Evolutionary conservation across 2,113 vertebrate genomes (phyloP).

Genomic region (Perca schrenkii): DNA sequence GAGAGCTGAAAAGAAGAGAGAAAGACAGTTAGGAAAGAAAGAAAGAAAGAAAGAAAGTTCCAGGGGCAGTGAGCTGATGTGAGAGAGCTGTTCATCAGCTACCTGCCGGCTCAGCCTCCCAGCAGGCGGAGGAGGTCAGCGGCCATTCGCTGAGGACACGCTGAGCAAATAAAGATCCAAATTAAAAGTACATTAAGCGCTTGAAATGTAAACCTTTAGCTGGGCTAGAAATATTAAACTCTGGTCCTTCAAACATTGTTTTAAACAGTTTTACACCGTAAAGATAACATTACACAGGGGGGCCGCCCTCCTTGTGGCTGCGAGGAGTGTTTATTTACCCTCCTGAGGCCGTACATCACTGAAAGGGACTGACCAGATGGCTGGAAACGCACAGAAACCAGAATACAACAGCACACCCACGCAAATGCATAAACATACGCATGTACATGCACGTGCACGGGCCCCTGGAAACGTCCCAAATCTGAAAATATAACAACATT

Average conservation of each 20-base stretch:
- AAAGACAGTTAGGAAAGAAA: too few species aligned
- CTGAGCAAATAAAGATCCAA: constrained; percentile 77
- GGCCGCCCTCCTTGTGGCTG: constrained; percentile 67
- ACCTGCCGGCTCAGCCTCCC: constrained; percentile 20
- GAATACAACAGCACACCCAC: neutral
- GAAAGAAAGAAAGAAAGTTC: too few species aligned
- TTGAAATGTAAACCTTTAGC: constrained; percentile 77
- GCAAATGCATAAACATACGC: constrained; percentile 33
- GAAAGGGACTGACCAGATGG: constrained; percentile 63
- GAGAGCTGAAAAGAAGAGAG: neutral
- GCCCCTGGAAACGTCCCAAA: too few species aligned
- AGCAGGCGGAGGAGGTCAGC: constrained; percentile 54
- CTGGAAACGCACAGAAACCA: constrained; percentile 50
- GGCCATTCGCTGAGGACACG: constrained; percentile 65
- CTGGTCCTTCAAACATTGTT: constrained; percentile 76
- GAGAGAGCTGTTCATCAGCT: constrained; percentile 45
- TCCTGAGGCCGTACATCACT: constrained; percentile 73
- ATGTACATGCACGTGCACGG: neutral
- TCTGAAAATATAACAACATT: neutral
- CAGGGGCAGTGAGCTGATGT: too few species aligned
- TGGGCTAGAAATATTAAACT: constrained; percentile 71
- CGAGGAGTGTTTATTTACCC: constrained; percentile 81
- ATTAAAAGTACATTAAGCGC: constrained; percentile 81
- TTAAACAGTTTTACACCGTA: constrained; percentile 81
- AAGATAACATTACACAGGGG: constrained; percentile 76